Evolutionary conservation across 2,888 invertebrate genomes (phyloP), one percentile per base, ranked within the genome.

Genomic region (Clusia tigrina): DNA sequence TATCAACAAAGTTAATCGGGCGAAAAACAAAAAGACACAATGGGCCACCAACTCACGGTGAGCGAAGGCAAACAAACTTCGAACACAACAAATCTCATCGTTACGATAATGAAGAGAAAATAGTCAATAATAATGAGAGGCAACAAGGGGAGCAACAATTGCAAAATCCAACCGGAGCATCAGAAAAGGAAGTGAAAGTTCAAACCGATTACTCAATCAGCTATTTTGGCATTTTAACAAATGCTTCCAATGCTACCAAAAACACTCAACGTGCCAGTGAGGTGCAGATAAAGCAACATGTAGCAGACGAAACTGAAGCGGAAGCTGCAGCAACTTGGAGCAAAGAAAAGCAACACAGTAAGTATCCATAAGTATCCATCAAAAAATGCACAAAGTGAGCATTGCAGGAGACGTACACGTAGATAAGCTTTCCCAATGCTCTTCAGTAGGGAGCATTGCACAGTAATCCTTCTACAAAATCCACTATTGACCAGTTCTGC

Each of bases 11-110:
- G n/a, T 55, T 60, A n/a, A 60, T 60, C 37, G 48, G 26, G 15
- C 42, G 61, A 56, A 61, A 61, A 52, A 56, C 26, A 12, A 61
- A 61, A 56, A 56, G 67, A 52, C 73, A 62, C 59, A 69, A 70
- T 56, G 62, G 57, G 48, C 15, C 1, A 32, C 46, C 6, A 54
- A 60, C 62, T 54, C 57, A 58, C 20, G 56, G 67, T 57, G 61
- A 54, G 37, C 51, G 37, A 65, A 37, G 17, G 42, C 51, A 58
- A 63, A 54, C 65, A 48, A 48, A 22, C 37, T 54, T 54, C 9
- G 54, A 54, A 17, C 20, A 17, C 6, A 10, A 32, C 17, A n/a
- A 12, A 2, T 17, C 12, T 2, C 25, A 24, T 46, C 24, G 24
- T 58, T n/a, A 56, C 15, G 17, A 24, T 12, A 23, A 24, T 20